Conservation (phyloP, 2,113 vertebrate species). For the Redunca redunca region DNA sequence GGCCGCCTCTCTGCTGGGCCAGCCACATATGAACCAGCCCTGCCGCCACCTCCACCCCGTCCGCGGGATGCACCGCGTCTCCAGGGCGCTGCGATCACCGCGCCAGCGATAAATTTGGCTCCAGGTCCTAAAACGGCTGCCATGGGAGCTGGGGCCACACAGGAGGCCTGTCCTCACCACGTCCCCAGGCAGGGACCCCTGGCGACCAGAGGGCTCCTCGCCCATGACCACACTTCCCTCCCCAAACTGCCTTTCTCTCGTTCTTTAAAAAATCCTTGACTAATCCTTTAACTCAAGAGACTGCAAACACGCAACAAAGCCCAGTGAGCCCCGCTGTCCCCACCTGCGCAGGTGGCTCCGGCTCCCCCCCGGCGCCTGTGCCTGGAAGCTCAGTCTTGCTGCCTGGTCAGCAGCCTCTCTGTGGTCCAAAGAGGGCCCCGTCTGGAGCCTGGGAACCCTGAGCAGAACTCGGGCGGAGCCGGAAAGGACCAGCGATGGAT, state of each 20-base stretch:
- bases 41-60: background rate
- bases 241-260: background rate
- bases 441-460: background rate
- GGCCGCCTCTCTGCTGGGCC: background rate
- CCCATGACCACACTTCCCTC: background rate
- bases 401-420: background rate
- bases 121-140: background rate
- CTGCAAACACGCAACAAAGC: background rate
- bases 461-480: background rate
- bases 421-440: background rate
- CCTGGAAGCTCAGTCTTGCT: background rate
- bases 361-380: no score
- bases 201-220: background rate
- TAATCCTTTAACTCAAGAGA: background rate
- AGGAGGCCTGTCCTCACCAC: background rate
- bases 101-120: background rate
- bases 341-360: accelerated
- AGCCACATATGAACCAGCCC: background rate
- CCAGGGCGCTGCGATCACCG: background rate
- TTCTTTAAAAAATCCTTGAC: background rate
- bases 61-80: background rate
- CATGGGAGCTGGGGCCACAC: background rate
- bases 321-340: accelerated
- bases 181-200: background rate
- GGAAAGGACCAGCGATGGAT: background rate